Base-by-base conservation (phyloP, 2,113 vertebrate species). In the Alexandromys fortis region DNA sequence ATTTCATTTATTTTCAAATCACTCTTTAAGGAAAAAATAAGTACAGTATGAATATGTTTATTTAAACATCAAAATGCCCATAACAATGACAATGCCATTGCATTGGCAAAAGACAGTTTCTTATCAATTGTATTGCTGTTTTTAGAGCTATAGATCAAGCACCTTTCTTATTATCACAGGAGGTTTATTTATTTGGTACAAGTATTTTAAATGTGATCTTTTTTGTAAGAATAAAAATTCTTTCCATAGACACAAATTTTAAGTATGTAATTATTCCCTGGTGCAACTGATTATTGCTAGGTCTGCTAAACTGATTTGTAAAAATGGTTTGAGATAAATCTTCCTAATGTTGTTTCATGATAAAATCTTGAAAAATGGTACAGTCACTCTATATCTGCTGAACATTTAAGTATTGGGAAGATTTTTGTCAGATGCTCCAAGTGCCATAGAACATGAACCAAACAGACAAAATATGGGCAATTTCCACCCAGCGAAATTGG, bases 161-260 rank as follows among this genome's bases (percentile, higher is more conserved):
- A 85, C 58, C 45, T 98, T 96, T 95, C 85, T 45, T 86, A 96
- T 98, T 97, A 92, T 96, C 92, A 85, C 13, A 97, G 75, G 58
- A 97, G 14, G 35, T 5, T 86, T 95, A 95, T 90, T 95, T 97
- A 86, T 96, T 96, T 95, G 63, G 26, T 95, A 96, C 96, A 98
- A 96, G 92, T 78, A 86, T 83, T 97, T 81, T 72, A 83, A 96
- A 76, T 91, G 24, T 30, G 65, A 96, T 94, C 75, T n/a, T 97
- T 92, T 93, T 96, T 97, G 73, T 90, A 96, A 97, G 91, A 97
- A 82, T 58, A 97, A 95, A 98, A 98, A 87, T 97, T 95, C 73
- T 47, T 96, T 75, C 22, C 55, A 61, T 38, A 96, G 68, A 63
- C 61, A 82, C 91, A 94, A 97, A 95, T 96, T 88, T 65, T 87